Evolutionary conservation across 2,113 vertebrate genomes (phyloP).

Genomic region (Egretta garzetta): DNA sequence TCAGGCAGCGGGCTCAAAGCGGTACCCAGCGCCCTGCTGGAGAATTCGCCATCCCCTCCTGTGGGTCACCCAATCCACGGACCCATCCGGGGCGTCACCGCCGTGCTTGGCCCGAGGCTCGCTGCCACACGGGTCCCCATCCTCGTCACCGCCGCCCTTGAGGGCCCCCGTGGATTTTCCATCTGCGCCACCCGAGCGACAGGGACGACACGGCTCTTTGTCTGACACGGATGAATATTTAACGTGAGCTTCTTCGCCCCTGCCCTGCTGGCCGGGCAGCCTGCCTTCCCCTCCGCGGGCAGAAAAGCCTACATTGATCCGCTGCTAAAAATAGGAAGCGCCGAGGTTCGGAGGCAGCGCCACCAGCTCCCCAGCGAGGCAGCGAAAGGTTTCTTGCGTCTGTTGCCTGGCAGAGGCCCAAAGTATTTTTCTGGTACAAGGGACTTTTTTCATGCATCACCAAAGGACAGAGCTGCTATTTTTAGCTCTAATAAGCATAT

Average conservation of each 20-base stretch:
- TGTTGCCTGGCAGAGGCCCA: conserved; percentile 43
- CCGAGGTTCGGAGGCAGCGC: not conserved
- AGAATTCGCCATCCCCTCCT: rapidly evolving
- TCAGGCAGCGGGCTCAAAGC: not conserved
- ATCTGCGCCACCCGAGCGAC: not conserved
- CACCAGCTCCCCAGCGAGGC: conserved; percentile 13
- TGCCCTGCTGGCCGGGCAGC: not conserved
- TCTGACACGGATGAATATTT: not conserved
- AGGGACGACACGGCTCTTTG: not conserved
- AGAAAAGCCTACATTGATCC: conserved; percentile 1
- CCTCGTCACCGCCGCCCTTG: not conserved
- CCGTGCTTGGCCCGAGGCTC: not conserved
- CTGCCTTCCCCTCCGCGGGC: not conserved
- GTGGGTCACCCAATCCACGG: rapidly evolving
- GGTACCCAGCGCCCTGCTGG: rapidly evolving
- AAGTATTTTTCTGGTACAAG: conserved; percentile 25
- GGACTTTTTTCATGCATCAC: conserved; percentile 39
- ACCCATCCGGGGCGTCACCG: rapidly evolving
- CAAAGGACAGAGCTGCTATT: conserved; percentile 42
- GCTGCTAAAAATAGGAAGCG: conserved; percentile 37
- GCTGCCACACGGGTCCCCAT: not conserved
- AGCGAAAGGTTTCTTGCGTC: not conserved
- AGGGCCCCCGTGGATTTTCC: not conserved
- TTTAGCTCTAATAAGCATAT: conserved; percentile 61
- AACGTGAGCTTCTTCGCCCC: not conserved